These are phyloP conservation scores for Caloenas nicobarica DNA, from an alignment of 2,113 vertebrate genomes.

Conservation along the genomic window DNA sequence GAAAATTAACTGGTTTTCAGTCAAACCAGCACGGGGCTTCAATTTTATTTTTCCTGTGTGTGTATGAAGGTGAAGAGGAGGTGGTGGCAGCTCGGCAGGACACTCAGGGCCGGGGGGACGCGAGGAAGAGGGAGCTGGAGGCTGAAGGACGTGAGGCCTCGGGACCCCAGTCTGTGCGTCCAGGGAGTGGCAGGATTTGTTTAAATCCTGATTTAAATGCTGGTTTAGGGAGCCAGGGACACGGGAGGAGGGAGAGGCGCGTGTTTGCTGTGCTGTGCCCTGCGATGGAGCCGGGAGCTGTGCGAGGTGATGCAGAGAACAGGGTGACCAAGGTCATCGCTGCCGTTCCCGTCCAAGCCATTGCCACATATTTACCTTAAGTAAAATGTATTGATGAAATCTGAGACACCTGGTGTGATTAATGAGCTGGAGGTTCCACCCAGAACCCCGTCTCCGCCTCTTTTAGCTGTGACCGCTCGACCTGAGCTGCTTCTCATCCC, in stretches of 20 bases:
- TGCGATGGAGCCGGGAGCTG: too few relatives aligned
- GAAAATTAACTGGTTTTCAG: too few relatives aligned
- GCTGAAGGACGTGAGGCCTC: too few relatives aligned
- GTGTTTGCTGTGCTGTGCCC: not conserved
- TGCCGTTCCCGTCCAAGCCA: not conserved
- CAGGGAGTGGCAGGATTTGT: not conserved
- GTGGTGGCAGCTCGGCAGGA: too few relatives aligned
- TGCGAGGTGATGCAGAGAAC: not conserved
- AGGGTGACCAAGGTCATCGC: not conserved
- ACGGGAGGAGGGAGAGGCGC: not conserved
- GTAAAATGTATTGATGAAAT: not conserved
- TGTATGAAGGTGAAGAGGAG: too few relatives aligned
- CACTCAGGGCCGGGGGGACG: too few relatives aligned
- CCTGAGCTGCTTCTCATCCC: not conserved
- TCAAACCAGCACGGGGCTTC: too few relatives aligned
- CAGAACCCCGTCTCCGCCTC: not conserved
- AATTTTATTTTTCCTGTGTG: too few relatives aligned
- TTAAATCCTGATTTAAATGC: fast-evolving
- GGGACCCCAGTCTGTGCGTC: too few relatives aligned
- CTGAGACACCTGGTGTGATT: not conserved
- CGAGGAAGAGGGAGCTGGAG: too few relatives aligned
- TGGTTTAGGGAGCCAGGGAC: not conserved
- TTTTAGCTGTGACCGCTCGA: not conserved
- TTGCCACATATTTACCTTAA: not conserved
- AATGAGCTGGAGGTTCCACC: not conserved